Evolutionary conservation across 2,113 vertebrate species (phyloP).

Genomic region (Corythaixoides concolor): DNA sequence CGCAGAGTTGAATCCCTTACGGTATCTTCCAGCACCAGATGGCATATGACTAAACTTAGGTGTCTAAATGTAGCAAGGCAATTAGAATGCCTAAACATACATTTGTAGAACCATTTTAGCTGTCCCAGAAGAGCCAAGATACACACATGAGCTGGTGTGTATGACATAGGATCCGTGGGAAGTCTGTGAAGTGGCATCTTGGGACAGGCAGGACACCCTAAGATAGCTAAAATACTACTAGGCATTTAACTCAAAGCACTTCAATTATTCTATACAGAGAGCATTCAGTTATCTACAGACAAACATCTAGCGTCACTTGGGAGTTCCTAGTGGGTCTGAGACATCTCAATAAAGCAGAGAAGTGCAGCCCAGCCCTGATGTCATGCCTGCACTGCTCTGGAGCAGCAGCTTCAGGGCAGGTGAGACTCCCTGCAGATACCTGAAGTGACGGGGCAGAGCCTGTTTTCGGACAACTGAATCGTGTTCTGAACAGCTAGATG

Average conservation of each 20-base stretch:
- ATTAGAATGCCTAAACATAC: background rate
- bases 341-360: rapidly evolving
- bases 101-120: background rate
- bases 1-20: background rate
- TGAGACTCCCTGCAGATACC: background rate
- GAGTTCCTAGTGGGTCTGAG: background rate
- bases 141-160: background rate
- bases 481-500: background rate
- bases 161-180: background rate
- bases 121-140: background rate
- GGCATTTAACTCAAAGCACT: background rate
- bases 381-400: background rate
- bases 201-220: background rate
- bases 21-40: background rate
- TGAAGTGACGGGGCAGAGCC: background rate
- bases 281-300: background rate
- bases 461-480: background rate
- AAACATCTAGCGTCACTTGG: background rate
- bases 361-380: rapidly evolving
- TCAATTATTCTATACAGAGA: background rate
- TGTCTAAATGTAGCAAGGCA: background rate
- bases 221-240: background rate
- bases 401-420: background rate
- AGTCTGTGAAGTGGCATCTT: background rate
- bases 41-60: background rate